Percentiles rank a stretch among this genome's conserved stretches.
phyloP scores from a whole-genome alignment of 2,888 invertebrate species.

The Sycophila texana region DNA sequence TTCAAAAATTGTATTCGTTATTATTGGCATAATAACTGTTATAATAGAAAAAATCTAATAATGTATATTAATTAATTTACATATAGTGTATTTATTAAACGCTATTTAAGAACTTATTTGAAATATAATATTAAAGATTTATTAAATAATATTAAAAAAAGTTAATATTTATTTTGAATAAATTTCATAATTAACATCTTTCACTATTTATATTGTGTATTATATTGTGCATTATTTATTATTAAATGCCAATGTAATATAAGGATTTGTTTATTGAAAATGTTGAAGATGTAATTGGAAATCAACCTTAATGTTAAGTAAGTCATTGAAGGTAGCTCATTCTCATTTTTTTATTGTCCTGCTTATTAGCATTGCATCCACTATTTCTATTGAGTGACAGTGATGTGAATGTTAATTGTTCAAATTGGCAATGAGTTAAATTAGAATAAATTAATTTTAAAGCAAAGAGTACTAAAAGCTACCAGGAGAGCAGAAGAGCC shows the following conservation, averaged over 20 bases:
- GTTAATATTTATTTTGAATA: not conserved
- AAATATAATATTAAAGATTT: too few relatives aligned
- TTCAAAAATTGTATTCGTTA: too few relatives aligned
- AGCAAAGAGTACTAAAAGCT: constrained; percentile 41
- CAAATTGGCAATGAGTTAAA: constrained; percentile 26
- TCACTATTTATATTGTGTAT: too few relatives aligned
- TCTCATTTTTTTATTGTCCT: not conserved
- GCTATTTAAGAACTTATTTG: too few relatives aligned
- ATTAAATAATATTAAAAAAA: not conserved
- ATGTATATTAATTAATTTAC: too few relatives aligned
- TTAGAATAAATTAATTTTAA: constrained; percentile 51
- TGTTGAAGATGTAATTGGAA: not conserved
- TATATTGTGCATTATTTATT: too few relatives aligned
- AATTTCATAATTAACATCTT: too few relatives aligned
- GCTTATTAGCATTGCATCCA: not conserved
- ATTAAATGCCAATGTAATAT: too few relatives aligned
- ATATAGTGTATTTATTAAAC: too few relatives aligned
- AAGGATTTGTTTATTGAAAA: not conserved
- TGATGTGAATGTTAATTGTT: constrained; percentile 37
- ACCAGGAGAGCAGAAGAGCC: constrained; percentile 41
- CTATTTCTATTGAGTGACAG: not conserved
- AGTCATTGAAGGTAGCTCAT: not conserved
- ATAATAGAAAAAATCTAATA: too few relatives aligned
- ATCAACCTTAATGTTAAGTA: not conserved
- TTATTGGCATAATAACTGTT: too few relatives aligned